Conservation (phyloP, 2,113 vertebrate species). For the Brachyistius frenatus region DNA sequence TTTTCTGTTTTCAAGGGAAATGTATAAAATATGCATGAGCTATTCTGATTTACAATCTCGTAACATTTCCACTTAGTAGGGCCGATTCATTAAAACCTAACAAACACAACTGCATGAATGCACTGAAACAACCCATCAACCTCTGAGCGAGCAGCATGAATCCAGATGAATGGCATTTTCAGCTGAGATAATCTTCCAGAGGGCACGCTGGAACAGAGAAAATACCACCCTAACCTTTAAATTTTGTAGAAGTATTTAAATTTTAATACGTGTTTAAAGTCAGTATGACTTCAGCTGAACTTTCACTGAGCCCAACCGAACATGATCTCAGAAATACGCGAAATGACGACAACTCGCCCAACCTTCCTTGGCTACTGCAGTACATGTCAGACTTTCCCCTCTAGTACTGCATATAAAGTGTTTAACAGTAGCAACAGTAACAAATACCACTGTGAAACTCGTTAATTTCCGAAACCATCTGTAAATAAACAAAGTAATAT, state of each 20-base stretch:
- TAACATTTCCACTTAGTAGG: slow-evolving; percentile 48
- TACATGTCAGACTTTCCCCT: no score
- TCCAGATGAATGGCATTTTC: slow-evolving; percentile 51
- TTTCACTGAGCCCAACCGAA: background rate
- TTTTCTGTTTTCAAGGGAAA: slow-evolving; percentile 36
- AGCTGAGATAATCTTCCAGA: slow-evolving; percentile 2
- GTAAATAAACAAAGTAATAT: no score
- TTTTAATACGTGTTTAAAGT: background rate
- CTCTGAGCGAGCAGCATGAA: slow-evolving; percentile 41
- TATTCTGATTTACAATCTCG: slow-evolving; percentile 55
- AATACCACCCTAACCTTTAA: background rate
- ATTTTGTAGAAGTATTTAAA: background rate
- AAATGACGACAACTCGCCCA: no score
- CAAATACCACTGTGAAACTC: no score
- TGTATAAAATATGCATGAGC: slow-evolving; percentile 56
- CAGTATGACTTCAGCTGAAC: background rate
- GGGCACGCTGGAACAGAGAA: background rate
- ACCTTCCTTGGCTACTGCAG: background rate
- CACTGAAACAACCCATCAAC: slow-evolving; percentile 32
- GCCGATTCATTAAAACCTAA: slow-evolving; percentile 51
- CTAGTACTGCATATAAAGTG: no score
- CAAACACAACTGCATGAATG: slow-evolving; percentile 21
- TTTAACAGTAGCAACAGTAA: no score
- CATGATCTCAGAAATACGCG: no score
- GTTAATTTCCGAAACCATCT: no score